A percentile compares a stretch with the other conserved stretches of the same genome.
These are phyloP conservation scores for Gracilinanus agilis DNA, from an alignment of 2,113 vertebrate genomes.

Conservation along the genomic window DNA sequence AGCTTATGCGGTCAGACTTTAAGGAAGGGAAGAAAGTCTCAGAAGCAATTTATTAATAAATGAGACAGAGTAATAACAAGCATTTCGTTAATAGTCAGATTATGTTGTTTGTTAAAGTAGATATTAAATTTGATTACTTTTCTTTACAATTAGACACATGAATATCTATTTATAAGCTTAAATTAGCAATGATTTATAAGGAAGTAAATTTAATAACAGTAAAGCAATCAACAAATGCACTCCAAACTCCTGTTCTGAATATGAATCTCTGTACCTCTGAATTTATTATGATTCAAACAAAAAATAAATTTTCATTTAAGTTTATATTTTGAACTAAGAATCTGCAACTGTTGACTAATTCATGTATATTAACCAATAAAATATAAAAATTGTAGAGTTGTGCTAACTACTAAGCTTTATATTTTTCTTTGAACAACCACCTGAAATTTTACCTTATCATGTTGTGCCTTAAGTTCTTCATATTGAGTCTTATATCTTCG, in stretches of 20 bases:
- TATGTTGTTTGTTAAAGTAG: neutral
- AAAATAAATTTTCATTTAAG: neutral
- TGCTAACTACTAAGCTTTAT: neutral
- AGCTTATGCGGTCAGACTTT: neutral
- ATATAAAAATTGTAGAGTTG: slow-evolving; percentile 23
- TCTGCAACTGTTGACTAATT: slow-evolving; percentile 2
- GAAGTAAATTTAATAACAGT: slow-evolving; percentile 10
- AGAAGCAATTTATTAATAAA: neutral
- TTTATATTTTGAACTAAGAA: neutral
- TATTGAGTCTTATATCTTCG: slow-evolving; percentile 97
- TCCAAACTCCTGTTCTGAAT: neutral
- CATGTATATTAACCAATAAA: neutral
- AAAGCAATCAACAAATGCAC: neutral
- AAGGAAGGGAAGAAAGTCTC: neutral
- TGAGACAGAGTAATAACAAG: neutral
- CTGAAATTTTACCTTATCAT: slow-evolving; percentile 90
- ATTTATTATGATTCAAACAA: slow-evolving; percentile 23
- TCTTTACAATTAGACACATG: neutral
- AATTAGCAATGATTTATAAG: slow-evolving; percentile 4
- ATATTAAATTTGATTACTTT: neutral
- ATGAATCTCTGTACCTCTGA: neutral
- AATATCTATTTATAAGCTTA: slow-evolving; percentile 11
- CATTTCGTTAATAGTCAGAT: neutral
- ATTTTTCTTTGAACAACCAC: neutral
- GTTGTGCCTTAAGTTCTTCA: slow-evolving; percentile 94